Evolutionary conservation across 1,140 invertebrate species (phyloP), one percentile per base, ranked within the genome.

Genomic region (Trypoxylus dichotomus): DNA sequence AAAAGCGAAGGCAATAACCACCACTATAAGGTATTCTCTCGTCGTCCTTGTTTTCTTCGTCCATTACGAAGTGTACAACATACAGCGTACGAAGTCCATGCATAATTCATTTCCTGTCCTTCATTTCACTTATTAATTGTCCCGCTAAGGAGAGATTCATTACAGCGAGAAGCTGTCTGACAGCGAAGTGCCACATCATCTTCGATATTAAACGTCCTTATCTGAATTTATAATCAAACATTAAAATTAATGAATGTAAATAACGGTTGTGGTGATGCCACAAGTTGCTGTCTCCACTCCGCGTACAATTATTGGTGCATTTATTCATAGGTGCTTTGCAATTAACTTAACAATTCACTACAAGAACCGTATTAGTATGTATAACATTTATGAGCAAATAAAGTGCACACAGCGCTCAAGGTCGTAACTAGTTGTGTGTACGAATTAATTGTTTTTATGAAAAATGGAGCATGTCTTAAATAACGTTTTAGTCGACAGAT

Each of bases 211-310:
- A 63, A 63, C 58, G 21, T 63, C 58, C n/a, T 19, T 63, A 63
- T 63, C 58, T 63, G 58, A 63, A 63, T 63, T 63, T 63, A 63
- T 63, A 63, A 63, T 63, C 58, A 19, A 63, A 63, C 58, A 63
- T 63, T 63, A 63, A 63, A 63, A 63, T 63, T 63, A 63, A 63
- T 63, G 58, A 63, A 63, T 63, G 58, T 63, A 63, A 21, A 63
- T 27, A 63, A 27, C 58, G 58, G 58, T n/a, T 24, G 25, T 11
- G 58, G 8, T 11, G 58, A 63, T 63, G 58, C 58, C 58, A 63
- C 58, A 63, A 27, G 58, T 63, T 24, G 58, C 11, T 63, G 58
- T 63, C 58, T 63, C 5, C 58, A 27, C 58, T 10, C 21, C 58
- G 58, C n/a, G 11, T 24, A 24, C 47, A 21, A 54, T 21, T 54